These are phyloP conservation scores for Brachionus manjavacas DNA, from an alignment of 1,140 invertebrate genomes.

Conservation along the genomic window DNA sequence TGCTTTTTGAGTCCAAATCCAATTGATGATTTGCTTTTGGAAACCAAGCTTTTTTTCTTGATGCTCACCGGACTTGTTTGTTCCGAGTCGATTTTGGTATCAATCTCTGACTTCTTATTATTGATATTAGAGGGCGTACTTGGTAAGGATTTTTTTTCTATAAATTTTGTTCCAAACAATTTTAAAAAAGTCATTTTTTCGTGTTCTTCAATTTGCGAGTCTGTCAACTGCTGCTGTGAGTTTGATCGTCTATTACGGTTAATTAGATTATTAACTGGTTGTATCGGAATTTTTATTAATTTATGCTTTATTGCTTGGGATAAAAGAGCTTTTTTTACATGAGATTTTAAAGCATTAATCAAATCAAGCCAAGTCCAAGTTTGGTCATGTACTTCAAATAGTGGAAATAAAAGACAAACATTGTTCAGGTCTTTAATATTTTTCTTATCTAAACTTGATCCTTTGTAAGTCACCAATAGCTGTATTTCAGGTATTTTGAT, in stretches of 20 bases:
- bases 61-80: not conserved
- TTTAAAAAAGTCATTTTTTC: constrained; percentile 25
- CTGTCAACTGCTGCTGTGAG: constrained; percentile 6
- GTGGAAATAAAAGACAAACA: constrained; percentile 85
- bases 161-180: constrained; percentile 35
- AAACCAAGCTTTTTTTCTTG: not conserved
- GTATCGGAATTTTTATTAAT: constrained; percentile 29
- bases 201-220: constrained; percentile 26
- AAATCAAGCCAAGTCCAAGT: constrained; percentile 99
- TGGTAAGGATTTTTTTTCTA: constrained; percentile 32
- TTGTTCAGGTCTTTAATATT: constrained; percentile 92
- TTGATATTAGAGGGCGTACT: not conserved
- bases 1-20: constrained; percentile 11
- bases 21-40: not conserved
- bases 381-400: constrained; percentile 93
- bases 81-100: not conserved
- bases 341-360: constrained; percentile 85
- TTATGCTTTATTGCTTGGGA: constrained; percentile 63
- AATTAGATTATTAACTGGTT: constrained; percentile 31
- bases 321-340: constrained; percentile 80
- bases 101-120: not conserved
- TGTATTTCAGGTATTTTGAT: constrained; percentile 94
- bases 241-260: constrained; percentile 12
- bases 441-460: constrained; percentile 83
- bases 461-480: constrained; percentile 84